These are phyloP conservation scores for Mercenaria mercenaria DNA, from an alignment of 1,140 invertebrate genomes.

Conservation along the genomic window DNA sequence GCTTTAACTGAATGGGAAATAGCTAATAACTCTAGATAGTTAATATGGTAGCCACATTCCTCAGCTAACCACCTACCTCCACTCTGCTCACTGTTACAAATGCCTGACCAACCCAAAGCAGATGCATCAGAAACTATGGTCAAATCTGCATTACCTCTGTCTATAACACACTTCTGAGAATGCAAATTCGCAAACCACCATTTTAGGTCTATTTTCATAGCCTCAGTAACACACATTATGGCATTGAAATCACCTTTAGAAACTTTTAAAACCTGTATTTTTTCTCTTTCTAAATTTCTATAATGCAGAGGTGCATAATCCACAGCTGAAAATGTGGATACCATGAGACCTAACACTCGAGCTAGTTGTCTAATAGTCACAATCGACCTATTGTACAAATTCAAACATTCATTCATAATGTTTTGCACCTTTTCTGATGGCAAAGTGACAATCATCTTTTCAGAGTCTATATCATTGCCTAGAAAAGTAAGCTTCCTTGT, in stretches of 20 bases:
- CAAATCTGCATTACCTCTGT: background rate
- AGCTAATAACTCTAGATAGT: background rate
- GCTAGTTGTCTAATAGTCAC: too few species aligned
- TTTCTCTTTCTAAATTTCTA: too few species aligned
- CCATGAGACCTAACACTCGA: too few species aligned
- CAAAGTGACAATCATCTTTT: too few species aligned
- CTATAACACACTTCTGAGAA: constrained; percentile 10
- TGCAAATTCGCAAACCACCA: constrained; percentile 29
- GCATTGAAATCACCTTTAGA: background rate
- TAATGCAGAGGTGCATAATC: too few species aligned
- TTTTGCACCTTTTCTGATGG: background rate
- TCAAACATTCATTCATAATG: too few species aligned
- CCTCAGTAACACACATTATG: background rate
- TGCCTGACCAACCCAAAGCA: constrained; percentile 2
- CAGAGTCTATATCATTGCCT: too few species aligned
- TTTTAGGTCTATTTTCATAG: background rate
- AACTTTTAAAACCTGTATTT: background rate
- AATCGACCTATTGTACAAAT: too few species aligned
- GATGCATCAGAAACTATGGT: constrained; percentile 10
- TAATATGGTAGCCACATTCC: constrained; percentile 7
- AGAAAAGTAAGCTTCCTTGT: too few species aligned
- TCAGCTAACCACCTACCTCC: constrained; percentile 18
- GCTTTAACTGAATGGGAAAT: background rate
- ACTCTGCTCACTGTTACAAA: constrained; percentile 18
- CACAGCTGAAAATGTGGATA: too few species aligned